Evolutionary conservation across 2,888 invertebrate species (phyloP), one percentile per base, ranked within the genome.

Genomic region (Synergus laeviventris): DNA sequence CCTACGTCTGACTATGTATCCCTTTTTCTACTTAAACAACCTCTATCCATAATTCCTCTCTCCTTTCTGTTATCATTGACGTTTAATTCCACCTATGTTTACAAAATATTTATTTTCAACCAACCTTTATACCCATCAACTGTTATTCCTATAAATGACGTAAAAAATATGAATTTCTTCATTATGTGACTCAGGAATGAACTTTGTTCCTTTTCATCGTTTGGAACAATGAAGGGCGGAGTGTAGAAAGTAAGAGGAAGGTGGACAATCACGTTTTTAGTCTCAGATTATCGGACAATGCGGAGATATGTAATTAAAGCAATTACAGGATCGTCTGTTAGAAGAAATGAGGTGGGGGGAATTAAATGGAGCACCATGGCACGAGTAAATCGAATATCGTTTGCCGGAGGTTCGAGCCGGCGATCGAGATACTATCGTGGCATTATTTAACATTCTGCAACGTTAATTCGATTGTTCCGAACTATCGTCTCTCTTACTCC

Each of bases 391-490:
- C 49, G 49, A 70, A 70, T 62, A 62, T 62, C 62, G 21, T 59
- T 59, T 59, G 56, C 56, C 21, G 18, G n/a, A 62, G 62, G n/a
- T 62, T 62, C 62, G 62, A 62, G 62, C 31, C 70, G 14, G 62
- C 62, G 70, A 70, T 70, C 70, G 38, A 62, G 62, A 62, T 62
- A 62, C 70, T 49, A 70, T 70, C 70, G 70, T 70, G 36, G 70
- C 70, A 70, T 70, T 70, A 70, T 70, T 70, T 70, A 70, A 70
- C 70, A 70, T 70, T 49, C 70, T 49, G 21, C n/a, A 70, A 70
- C 70, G 49, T 70, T 70, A 70, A 70, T 45, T 70, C 70, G 70
- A 70, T 70, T 70, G 70, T 70, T 70, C 49, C 31, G 45, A 70
- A 70, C 31, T 45, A 70, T 49, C 49, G 49, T 49, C 49, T 70